These are phyloP conservation scores for Meriones psammophilus DNA, from an alignment of 2,797 vertebrate genomes.

Conservation along the genomic window DNA sequence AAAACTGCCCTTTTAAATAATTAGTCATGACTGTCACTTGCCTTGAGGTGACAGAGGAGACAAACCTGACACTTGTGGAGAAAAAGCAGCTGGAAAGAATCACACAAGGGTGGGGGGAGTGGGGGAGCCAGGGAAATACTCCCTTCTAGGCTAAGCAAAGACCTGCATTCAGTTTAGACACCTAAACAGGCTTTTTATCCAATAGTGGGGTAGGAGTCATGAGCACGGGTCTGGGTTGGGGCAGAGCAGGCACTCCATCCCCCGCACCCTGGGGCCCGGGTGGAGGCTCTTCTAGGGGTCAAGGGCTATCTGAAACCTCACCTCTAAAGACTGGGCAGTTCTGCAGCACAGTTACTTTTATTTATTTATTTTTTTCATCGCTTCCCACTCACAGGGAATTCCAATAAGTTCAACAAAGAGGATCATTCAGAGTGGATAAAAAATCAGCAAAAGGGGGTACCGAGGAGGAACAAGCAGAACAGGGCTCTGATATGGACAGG, in stretches of 20 bases:
- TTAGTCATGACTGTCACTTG: constrained; percentile 61
- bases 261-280: background rate
- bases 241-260: constrained; percentile 4
- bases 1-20: constrained; percentile 71
- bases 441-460: constrained; percentile 63
- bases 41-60: constrained; percentile 68
- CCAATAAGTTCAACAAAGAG: constrained; percentile 78
- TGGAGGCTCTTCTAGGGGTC: too few relatives aligned
- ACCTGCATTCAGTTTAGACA: constrained; percentile 62
- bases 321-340: constrained; percentile 67
- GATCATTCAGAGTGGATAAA: constrained; percentile 74
- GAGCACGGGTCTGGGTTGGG: background rate
- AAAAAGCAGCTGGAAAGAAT: constrained; percentile 68
- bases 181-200: constrained; percentile 60
- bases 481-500: background rate
- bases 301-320: constrained; percentile 62
- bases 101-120: background rate
- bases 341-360: constrained; percentile 73
- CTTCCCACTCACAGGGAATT: constrained; percentile 79
- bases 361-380: constrained; percentile 66
- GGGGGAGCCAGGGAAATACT: background rate
- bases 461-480: constrained; percentile 20
- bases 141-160: constrained; percentile 44
- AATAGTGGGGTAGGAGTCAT: constrained; percentile 9
- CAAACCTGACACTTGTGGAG: constrained; percentile 70